These are phyloP conservation scores for Perca fluviatilis DNA, from an alignment of 2,113 vertebrate genomes.

Conservation along the genomic window DNA sequence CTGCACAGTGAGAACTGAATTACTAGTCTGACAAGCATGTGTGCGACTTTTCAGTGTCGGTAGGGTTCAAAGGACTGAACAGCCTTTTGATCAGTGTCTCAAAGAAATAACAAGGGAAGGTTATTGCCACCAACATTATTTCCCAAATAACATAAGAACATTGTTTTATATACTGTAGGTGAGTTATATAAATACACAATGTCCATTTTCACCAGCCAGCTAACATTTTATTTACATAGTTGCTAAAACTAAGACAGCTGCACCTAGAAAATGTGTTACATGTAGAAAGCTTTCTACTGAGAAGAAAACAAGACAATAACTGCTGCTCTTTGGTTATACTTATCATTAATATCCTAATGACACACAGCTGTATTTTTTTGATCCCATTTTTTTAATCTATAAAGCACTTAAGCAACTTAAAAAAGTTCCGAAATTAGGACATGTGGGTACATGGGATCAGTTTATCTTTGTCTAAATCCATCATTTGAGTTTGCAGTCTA, in stretches of 20 bases:
- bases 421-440: background rate
- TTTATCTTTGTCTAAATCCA: background rate
- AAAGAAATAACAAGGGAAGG: background rate
- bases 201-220: background rate
- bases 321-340: background rate
- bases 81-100: background rate
- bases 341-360: background rate
- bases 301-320: background rate
- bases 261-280: background rate
- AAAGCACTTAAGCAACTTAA: background rate
- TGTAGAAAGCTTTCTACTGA: too few relatives aligned
- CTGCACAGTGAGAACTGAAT: background rate
- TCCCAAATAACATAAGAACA: background rate
- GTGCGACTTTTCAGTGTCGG: background rate
- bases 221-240: background rate
- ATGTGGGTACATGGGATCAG: background rate
- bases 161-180: background rate
- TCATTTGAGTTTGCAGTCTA: too few relatives aligned
- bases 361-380: background rate
- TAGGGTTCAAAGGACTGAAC: background rate
- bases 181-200: background rate
- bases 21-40: background rate
- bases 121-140: background rate
- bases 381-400: background rate
- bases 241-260: background rate